phyloP scores from a whole-genome alignment of 1,140 invertebrate genomes.

The Leptinotarsa lineolata region DNA sequence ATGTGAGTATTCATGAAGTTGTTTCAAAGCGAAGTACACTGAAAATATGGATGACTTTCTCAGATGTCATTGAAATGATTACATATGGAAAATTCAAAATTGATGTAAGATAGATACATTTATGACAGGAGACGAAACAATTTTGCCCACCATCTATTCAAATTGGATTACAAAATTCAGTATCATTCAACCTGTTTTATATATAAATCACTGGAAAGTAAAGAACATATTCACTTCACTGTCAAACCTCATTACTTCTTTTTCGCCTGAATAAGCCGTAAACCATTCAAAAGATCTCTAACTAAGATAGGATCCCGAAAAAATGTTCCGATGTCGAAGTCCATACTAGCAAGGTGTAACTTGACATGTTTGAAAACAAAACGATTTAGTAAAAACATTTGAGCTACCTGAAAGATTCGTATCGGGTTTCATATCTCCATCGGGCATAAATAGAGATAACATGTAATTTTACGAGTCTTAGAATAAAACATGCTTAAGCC shows the following conservation, averaged over 20 bases:
- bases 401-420: slow-evolving; percentile 16
- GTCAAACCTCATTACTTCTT: background rate
- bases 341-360: slow-evolving; percentile 11
- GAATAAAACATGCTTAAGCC: slow-evolving; percentile 18
- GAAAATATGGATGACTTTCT: no score
- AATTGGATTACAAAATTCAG: no score
- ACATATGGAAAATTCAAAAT: no score
- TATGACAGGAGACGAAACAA: no score
- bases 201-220: no score
- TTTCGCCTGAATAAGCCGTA: slow-evolving; percentile 5
- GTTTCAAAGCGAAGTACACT: no score
- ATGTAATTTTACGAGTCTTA: slow-evolving; percentile 5
- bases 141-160: no score
- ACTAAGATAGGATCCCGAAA: background rate
- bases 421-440: slow-evolving; percentile 6
- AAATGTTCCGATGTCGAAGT: background rate
- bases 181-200: no score
- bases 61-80: no score
- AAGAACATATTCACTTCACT: no score
- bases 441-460: slow-evolving; percentile 10
- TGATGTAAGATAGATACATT: no score
- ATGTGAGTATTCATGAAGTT: no score
- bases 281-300: background rate
- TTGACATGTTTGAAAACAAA: slow-evolving; percentile 22
- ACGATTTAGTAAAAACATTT: slow-evolving; percentile 17